A percentile compares a stretch with the other conserved stretches of the same genome.
phyloP scores from a whole-genome alignment of 92 coral and sea anemone species.

The Heteractis magnifica region DNA sequence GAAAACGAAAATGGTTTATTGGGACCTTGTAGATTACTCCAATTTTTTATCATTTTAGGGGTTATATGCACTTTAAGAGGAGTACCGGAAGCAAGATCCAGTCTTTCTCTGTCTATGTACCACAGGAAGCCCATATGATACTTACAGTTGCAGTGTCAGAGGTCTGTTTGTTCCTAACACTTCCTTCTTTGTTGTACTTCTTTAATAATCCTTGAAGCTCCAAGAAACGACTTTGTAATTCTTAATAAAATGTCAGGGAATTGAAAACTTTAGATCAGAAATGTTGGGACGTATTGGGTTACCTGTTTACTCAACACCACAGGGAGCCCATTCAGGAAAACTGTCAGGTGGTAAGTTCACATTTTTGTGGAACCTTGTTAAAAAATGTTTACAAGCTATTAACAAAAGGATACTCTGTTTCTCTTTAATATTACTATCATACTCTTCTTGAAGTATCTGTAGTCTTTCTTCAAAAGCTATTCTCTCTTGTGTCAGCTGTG shows the following conservation, averaged over 20 bases:
- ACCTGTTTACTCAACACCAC: background rate
- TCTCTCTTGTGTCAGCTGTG: slow-evolving; percentile 79
- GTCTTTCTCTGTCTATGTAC: background rate
- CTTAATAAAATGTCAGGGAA: slow-evolving; percentile 15
- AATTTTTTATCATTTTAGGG: too few relatives aligned
- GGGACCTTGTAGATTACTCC: too few relatives aligned
- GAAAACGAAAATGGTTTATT: too few relatives aligned
- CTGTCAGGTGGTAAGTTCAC: background rate
- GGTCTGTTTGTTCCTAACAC: background rate
- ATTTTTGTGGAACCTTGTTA: background rate
- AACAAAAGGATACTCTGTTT: slow-evolving; percentile 67
- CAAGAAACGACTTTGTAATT: slow-evolving; percentile 60
- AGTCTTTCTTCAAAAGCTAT: slow-evolving; percentile 88
- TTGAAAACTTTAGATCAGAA: background rate
- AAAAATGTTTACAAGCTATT: background rate
- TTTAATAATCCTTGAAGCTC: slow-evolving; percentile 59
- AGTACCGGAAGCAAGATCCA: background rate
- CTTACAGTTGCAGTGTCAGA: background rate
- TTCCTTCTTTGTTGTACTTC: slow-evolving; percentile 49
- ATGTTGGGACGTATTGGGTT: background rate
- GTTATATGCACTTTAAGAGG: too few relatives aligned
- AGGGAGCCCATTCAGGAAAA: background rate
- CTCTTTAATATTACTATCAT: slow-evolving; percentile 74
- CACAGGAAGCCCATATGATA: background rate
- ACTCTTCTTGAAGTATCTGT: slow-evolving; percentile 82